phyloP scores from a whole-genome alignment of 2,888 invertebrate genomes.

The Creontiades dilutus region DNA sequence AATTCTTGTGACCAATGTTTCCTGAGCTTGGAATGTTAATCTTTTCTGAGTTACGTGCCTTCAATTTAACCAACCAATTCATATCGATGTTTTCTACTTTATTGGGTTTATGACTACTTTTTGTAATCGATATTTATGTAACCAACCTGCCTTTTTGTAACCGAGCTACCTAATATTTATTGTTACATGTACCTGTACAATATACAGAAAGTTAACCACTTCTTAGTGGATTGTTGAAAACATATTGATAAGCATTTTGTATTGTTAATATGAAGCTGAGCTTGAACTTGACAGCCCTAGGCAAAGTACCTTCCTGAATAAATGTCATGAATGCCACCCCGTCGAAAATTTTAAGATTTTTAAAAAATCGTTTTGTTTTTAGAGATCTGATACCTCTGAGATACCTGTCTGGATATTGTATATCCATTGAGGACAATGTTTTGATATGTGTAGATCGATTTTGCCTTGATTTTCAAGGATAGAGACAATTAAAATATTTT shows the following conservation, averaged over 20 bases:
- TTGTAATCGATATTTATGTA: no score
- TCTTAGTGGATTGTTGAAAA: no score
- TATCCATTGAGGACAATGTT: background rate
- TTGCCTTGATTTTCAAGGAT: conserved; percentile 22
- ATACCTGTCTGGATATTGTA: conserved; percentile 18
- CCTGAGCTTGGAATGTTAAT: background rate
- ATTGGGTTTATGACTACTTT: no score
- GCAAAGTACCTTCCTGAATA: background rate
- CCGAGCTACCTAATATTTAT: no score
- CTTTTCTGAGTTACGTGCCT: background rate
- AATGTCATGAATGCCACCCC: background rate
- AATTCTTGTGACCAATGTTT: background rate
- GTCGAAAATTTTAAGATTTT: background rate
- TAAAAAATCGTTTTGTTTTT: background rate
- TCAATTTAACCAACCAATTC: background rate
- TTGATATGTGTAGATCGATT: background rate
- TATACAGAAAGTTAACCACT: no score
- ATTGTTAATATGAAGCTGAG: no score
- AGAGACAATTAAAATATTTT: background rate
- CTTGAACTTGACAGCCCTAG: background rate
- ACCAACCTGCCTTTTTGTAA: no score
- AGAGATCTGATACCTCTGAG: conserved; percentile 21
- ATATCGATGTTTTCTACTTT: no score
- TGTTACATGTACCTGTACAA: no score
- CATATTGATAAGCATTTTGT: no score